phyloP scores from a whole-genome alignment of 1,140 invertebrate species.

The Zaprionus tsacasi region DNA sequence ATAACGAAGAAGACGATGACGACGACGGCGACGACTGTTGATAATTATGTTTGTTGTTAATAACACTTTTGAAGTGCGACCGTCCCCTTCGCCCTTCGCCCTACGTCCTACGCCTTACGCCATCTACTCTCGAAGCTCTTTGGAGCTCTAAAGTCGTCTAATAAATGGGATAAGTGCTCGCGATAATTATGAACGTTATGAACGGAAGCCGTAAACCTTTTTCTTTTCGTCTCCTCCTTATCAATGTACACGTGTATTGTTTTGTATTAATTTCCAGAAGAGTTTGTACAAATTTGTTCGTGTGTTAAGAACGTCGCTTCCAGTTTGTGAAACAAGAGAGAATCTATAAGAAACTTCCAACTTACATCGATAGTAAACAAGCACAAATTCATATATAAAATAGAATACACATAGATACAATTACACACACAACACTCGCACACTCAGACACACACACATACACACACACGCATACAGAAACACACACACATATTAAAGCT shows the following conservation, averaged over 20 bases:
- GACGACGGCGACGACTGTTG: neutral
- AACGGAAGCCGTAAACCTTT: neutral
- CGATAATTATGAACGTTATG: neutral
- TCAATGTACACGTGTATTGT: neutral
- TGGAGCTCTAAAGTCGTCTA: neutral
- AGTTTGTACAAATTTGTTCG: neutral
- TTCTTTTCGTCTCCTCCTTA: neutral
- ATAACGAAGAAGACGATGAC: too few relatives aligned
- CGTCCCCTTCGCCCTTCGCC: neutral
- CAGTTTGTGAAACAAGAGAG: slow-evolving; percentile 7
- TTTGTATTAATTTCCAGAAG: slow-evolving; percentile 6
- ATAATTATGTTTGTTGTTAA: slow-evolving; percentile 1
- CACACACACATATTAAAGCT: slow-evolving; percentile 7
- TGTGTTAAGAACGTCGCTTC: slow-evolving; percentile 1
- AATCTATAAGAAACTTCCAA: neutral
- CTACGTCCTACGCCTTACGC: too few relatives aligned
- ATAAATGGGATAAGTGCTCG: neutral
- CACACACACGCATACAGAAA: slow-evolving; percentile 20
- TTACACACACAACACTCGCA: slow-evolving; percentile 8
- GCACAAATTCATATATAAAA: slow-evolving; percentile 3
- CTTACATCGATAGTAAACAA: slow-evolving; percentile 4
- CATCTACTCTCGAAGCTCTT: neutral
- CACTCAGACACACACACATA: slow-evolving; percentile 6
- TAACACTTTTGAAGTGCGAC: neutral
- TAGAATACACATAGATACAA: slow-evolving; percentile 2